Percentiles rank a stretch among this genome's conserved stretches.
Evolutionary conservation across 1,140 invertebrate species (phyloP).

Genomic region (Aethina tumida): DNA sequence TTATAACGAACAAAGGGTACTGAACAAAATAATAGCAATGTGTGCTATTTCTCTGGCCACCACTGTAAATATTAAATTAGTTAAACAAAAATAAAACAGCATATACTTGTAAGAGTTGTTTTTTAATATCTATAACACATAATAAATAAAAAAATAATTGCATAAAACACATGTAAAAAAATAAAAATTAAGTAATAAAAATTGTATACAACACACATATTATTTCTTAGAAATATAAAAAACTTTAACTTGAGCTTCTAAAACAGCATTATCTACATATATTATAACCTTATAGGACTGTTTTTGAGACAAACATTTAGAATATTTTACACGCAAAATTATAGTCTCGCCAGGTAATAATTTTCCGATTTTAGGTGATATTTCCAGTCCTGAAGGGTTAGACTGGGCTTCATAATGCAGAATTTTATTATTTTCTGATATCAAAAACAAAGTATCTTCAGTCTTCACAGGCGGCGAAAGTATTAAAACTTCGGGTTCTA

Average conservation of each 20-base stretch:
- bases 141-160: not conserved
- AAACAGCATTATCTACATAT: constrained; percentile 21
- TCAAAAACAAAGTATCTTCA: constrained; percentile 20
- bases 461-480: constrained; percentile 19
- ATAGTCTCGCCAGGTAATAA: constrained; percentile 15
- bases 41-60: no score
- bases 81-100: not conserved
- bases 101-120: not conserved
- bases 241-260: constrained; percentile 21
- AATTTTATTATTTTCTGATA: constrained; percentile 13
- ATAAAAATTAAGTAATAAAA: no score
- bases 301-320: constrained; percentile 1
- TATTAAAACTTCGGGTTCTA: constrained; percentile 20
- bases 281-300: constrained; percentile 16
- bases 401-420: constrained; percentile 18
- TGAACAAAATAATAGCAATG: not conserved
- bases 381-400: constrained; percentile 12
- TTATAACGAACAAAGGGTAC: no score
- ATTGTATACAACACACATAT: no score
- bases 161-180: not conserved
- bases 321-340: constrained; percentile 16
- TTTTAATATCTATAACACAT: not conserved
- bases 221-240: constrained; percentile 6
- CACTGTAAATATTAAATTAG: no score
- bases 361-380: constrained; percentile 15